Conservation (phyloP, 2,797 vertebrate genomes). For the Gymnopithys bicolor region DNA sequence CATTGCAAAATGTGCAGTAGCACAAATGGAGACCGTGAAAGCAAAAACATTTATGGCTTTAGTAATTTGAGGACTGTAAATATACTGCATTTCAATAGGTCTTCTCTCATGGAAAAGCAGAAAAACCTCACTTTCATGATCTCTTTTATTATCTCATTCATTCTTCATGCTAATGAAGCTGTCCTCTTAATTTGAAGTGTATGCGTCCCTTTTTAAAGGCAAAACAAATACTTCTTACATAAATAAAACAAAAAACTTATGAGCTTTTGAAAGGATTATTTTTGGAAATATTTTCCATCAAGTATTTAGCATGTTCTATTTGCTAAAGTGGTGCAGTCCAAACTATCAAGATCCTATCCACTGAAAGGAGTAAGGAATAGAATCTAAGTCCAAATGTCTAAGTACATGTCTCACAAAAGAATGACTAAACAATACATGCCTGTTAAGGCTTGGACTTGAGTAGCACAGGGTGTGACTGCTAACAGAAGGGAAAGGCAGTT, state of each 20-base stretch:
- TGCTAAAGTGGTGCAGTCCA: not conserved
- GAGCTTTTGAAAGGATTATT: not conserved
- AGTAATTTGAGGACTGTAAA: constrained; percentile 2
- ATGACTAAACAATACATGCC: not conserved
- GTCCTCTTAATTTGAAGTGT: not conserved
- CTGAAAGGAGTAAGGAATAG: not conserved
- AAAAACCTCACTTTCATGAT: not conserved
- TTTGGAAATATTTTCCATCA: not conserved
- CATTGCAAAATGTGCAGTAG: constrained; percentile 26
- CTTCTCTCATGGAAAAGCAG: not conserved
- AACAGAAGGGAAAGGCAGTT: not conserved
- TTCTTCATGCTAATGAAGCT: not conserved
- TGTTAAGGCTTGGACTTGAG: not conserved
- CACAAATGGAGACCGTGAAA: constrained; percentile 22
- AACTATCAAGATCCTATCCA: not conserved
- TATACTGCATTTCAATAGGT: not conserved
- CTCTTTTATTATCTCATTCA: not conserved
- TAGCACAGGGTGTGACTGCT: not conserved
- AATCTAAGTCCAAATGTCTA: constrained; percentile 11
- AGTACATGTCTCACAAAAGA: not conserved
- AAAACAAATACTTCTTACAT: not conserved
- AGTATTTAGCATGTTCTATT: not conserved
- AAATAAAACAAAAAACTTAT: not conserved
- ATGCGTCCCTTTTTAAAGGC: not conserved
- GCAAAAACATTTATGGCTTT: constrained; percentile 7